phyloP scores from a whole-genome alignment of 1,140 invertebrate species.

The Lordiphosa clarofinis region DNA sequence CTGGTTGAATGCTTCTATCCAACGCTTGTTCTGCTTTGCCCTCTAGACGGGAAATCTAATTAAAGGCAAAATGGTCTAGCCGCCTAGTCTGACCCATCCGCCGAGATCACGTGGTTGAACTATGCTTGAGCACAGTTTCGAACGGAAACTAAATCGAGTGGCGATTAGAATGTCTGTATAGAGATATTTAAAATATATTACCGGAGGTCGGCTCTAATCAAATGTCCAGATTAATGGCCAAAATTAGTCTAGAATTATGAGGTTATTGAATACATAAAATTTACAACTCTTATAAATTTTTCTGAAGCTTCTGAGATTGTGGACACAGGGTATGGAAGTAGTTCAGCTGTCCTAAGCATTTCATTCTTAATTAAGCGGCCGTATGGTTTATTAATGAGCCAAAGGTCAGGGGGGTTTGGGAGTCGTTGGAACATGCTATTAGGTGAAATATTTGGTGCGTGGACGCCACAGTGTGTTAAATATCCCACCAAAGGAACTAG shows the following conservation, averaged over 20 bases:
- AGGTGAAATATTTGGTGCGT: background rate
- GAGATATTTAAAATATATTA: conserved; percentile 51
- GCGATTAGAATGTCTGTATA: conserved; percentile 19
- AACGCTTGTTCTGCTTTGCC: background rate
- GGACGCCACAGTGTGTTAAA: conserved; percentile 4
- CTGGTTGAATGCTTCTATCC: background rate
- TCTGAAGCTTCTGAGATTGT: conserved; percentile 12
- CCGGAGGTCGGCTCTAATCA: conserved; percentile 28
- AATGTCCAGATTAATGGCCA: conserved; percentile 13
- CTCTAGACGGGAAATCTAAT: conserved; percentile 39
- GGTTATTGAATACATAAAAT: conserved; percentile 21
- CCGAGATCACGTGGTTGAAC: conserved; percentile 50
- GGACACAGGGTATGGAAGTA: conserved; percentile 1
- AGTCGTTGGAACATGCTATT: background rate
- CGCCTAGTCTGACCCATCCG: conserved; percentile 5
- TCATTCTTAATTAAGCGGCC: conserved; percentile 25
- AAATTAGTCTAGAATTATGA: conserved; percentile 16
- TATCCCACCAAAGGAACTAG: conserved; percentile 9
- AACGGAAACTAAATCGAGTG: background rate
- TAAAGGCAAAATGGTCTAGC: conserved; percentile 35
- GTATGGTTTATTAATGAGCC: conserved; percentile 27
- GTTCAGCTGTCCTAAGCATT: conserved; percentile 2
- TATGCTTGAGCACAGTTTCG: conserved; percentile 13
- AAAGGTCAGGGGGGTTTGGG: conserved; percentile 13
- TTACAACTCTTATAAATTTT: conserved; percentile 23